Conservation (phyloP, 2,113 vertebrate species). For the Gymnorhina tibicen region DNA sequence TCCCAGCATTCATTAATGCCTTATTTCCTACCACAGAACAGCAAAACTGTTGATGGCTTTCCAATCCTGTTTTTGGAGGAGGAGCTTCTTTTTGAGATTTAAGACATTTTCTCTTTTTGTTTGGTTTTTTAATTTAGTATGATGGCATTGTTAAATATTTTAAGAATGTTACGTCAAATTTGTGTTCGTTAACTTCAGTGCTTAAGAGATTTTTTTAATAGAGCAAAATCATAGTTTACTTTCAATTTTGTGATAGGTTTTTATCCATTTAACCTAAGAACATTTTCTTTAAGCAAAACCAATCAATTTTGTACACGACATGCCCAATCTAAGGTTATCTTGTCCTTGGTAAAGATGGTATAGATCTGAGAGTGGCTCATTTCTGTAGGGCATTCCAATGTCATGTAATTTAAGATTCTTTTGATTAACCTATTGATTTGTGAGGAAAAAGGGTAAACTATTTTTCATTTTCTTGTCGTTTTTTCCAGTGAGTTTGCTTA, state of each 20-base stretch:
- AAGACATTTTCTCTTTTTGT: not conserved
- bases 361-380: not conserved
- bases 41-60: not conserved
- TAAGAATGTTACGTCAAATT: not conserved
- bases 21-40: not conserved
- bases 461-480: not conserved
- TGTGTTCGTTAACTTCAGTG: not conserved
- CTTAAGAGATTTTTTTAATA: not conserved
- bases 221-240: not conserved
- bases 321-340: not conserved
- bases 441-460: not conserved
- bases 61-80: not conserved
- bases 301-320: not conserved
- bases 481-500: not conserved
- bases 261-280: not conserved
- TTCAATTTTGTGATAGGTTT: not conserved
- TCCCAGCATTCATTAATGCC: not conserved
- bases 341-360: not conserved
- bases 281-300: not conserved
- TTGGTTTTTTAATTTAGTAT: not conserved
- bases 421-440: slow-evolving; percentile 43
- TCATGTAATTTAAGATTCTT: slow-evolving; percentile 9
- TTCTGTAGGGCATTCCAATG: slow-evolving; percentile 4
- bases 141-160: not conserved
- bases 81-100: not conserved